Evolutionary conservation across 1,140 invertebrate genomes (phyloP), one percentile per base, ranked within the genome.

Genomic region (Lasioglossum baleicum): DNA sequence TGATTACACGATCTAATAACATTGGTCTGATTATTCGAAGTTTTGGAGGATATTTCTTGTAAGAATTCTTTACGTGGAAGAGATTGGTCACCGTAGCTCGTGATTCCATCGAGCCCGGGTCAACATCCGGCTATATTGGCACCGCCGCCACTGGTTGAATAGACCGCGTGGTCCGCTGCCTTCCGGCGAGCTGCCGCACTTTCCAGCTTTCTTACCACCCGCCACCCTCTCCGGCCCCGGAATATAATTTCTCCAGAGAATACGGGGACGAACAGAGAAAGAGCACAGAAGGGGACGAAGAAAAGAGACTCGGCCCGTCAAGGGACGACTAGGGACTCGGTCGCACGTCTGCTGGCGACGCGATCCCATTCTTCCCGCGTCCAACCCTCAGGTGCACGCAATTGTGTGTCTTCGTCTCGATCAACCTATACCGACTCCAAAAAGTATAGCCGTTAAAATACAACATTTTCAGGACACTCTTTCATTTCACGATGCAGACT

Each of bases 71-170:
- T 35, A 66, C 48, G 13, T 13, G 26, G 17, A 58, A 64, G 76
- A 80, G 76, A 80, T 83, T 71, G 70, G 82, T 77, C 68, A 70
- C 42, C 80, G 60, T 13, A 53, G 20, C 26, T 5, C 22, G 61
- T 63, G 53, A 70, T 48, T 65, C 40, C 42, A 35, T 69, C 69
- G 53, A 51, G 68, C 42, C n/a, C 58, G 68, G 72, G 83, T 85
- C 83, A 81, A 84, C 83, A 84, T 82, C 60, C 26, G 40, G 35
- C 2, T 64, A 13, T 65, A 42, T 56, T 31, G 22, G 56, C 35
- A 71, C 66, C 68, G 68, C 73, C 67, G 51, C 82, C 79, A 83
- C 74, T 82, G 80, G 80, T 83, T 76, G 82, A 85, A 85, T 85
- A 81, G 42, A 20, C 72, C 83, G 69, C 73, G 73, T 75, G 80